phyloP scores from a whole-genome alignment of 2,888 invertebrate genomes.

The Rotaria macrura region DNA sequence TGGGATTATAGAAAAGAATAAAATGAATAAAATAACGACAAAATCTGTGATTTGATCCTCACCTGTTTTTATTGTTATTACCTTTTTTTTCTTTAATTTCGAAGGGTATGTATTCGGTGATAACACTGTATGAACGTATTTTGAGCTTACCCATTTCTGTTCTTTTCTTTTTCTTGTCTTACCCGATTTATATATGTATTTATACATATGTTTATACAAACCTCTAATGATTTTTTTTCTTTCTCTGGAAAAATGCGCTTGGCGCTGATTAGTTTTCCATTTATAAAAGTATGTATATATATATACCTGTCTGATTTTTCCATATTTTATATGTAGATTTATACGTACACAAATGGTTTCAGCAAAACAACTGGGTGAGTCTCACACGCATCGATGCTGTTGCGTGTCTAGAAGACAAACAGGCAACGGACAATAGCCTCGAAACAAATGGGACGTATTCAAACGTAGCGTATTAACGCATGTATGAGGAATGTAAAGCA shows the following conservation, averaged over 20 bases:
- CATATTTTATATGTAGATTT: conserved; percentile 7
- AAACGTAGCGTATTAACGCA: neutral
- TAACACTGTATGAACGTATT: neutral
- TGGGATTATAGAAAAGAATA: neutral
- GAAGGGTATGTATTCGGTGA: neutral
- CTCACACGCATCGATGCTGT: conserved; percentile 11
- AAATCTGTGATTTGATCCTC: neutral
- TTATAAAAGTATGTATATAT: neutral
- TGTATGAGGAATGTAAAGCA: neutral
- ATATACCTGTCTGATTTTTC: conserved; percentile 7
- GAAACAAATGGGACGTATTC: neutral
- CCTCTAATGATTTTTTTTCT: neutral
- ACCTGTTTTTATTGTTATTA: neutral
- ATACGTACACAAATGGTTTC: conserved; percentile 2
- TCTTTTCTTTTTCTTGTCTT: neutral
- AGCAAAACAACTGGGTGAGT: conserved; percentile 7
- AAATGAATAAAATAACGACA: neutral
- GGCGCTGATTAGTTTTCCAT: neutral
- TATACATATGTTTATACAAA: neutral
- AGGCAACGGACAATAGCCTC: conserved; percentile 11
- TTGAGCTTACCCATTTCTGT: neutral
- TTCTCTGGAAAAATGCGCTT: neutral
- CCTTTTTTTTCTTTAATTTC: neutral
- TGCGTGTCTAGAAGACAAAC: conserved; percentile 11
- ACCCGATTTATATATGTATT: neutral